Evolutionary conservation across 2,113 vertebrate genomes (phyloP).

Genomic region (Actinemys pallida): DNA sequence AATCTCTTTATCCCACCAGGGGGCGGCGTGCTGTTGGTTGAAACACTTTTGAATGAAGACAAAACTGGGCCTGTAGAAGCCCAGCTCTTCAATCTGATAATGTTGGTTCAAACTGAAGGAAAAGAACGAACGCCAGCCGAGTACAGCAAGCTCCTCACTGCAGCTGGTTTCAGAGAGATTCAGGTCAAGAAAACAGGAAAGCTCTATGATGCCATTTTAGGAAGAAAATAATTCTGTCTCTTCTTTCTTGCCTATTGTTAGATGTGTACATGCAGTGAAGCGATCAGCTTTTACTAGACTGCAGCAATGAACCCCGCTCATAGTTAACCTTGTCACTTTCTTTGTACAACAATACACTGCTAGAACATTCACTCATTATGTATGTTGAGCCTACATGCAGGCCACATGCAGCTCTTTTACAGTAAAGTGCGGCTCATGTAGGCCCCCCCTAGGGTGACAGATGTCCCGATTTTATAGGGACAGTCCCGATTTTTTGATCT

Average conservation of each 20-base stretch:
- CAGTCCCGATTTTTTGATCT: no score
- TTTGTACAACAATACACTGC: not conserved
- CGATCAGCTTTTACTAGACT: not conserved
- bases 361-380: not conserved
- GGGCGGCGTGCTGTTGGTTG: conserved; percentile 84
- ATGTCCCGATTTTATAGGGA: no score
- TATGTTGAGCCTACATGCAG: rapidly evolving
- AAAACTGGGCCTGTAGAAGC: conserved; percentile 82
- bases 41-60: conserved; percentile 84
- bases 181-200: conserved; percentile 81
- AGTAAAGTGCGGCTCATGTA: not conserved
- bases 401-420: no score
- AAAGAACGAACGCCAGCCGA: conserved; percentile 83
- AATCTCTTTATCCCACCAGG: conserved; percentile 71
- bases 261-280: not conserved
- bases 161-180: conserved; percentile 82
- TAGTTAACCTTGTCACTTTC: not conserved
- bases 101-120: conserved; percentile 91
- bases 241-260: not conserved
- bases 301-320: not conserved
- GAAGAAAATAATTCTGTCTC: conserved; percentile 65
- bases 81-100: conserved; percentile 88
- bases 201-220: conserved; percentile 85
- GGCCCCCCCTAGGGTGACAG: no score
- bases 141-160: conserved; percentile 78